These are phyloP conservation scores for Fukomys damarensis DNA, from an alignment of 2,113 vertebrate genomes.

Conservation along the genomic window DNA sequence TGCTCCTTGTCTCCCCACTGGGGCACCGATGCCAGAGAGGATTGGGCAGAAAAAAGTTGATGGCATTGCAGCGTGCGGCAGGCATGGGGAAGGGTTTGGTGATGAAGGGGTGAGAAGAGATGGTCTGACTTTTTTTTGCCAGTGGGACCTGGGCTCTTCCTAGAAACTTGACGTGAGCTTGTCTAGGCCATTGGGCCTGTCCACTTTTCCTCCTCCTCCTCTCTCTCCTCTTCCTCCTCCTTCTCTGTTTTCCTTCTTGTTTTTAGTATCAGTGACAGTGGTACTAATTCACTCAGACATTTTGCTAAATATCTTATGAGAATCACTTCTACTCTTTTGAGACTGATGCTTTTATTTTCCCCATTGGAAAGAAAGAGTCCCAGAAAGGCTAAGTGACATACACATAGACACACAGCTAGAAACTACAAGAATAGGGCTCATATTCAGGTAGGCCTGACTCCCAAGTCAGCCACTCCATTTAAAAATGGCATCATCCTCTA, in stretches of 20 bases:
- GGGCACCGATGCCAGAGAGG: not conserved
- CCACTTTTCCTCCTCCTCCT: fast-evolving
- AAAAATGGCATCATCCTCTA: not conserved
- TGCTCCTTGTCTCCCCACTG: fast-evolving
- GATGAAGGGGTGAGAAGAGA: not conserved
- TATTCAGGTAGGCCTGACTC: not conserved
- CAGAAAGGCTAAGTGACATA: not conserved
- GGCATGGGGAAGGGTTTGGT: not conserved
- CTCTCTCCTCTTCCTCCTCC: fast-evolving
- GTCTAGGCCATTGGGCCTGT: not conserved
- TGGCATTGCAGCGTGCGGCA: not conserved
- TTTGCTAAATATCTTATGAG: not conserved
- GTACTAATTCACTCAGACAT: not conserved
- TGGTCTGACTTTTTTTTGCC: not conserved
- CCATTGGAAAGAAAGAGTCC: not conserved
- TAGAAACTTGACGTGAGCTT: not conserved
- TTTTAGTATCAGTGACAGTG: not conserved
- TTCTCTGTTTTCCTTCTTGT: not conserved
- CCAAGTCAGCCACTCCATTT: not conserved
- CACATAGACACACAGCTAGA: not conserved
- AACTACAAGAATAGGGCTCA: not conserved
- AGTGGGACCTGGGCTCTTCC: not conserved
- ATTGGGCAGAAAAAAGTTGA: not conserved
- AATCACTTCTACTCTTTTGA: not conserved
- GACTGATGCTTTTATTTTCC: not conserved